Evolutionary conservation across 2,888 invertebrate genomes (phyloP).

Genomic region (Apamea crenata): DNA sequence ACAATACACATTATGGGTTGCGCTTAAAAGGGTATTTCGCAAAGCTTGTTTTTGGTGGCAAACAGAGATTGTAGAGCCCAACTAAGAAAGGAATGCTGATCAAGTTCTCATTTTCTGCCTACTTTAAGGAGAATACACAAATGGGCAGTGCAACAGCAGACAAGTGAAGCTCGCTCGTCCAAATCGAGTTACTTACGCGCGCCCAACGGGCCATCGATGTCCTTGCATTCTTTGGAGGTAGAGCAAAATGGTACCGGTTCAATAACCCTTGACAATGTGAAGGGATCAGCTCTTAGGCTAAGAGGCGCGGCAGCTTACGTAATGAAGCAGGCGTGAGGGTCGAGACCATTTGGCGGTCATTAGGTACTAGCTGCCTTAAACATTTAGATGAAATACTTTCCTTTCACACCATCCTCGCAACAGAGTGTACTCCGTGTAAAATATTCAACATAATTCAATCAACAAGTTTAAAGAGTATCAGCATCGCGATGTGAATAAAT

Average conservation of each 20-base stretch:
- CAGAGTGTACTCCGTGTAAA: slow-evolving; percentile 1
- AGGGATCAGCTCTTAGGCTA: slow-evolving; percentile 82
- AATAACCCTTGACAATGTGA: slow-evolving; percentile 87
- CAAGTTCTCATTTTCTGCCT: slow-evolving; percentile 19
- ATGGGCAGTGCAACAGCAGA: slow-evolving; percentile 28
- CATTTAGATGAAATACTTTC: slow-evolving; percentile 54
- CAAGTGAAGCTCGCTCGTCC: slow-evolving; percentile 56
- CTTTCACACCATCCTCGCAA: slow-evolving; percentile 22
- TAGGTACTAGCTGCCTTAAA: slow-evolving; percentile 56
- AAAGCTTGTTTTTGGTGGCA: slow-evolving; percentile 77
- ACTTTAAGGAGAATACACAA: slow-evolving; percentile 25
- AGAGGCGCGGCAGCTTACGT: slow-evolving; percentile 83
- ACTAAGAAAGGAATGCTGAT: slow-evolving; percentile 11
- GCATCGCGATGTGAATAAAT: slow-evolving; percentile 78
- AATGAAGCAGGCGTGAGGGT: slow-evolving; percentile 81
- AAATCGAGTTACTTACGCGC: slow-evolving; percentile 57
- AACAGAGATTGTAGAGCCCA: slow-evolving; percentile 74
- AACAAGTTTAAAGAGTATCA: slow-evolving; percentile 69
- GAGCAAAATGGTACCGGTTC: slow-evolving; percentile 86
- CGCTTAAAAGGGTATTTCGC: slow-evolving; percentile 79
- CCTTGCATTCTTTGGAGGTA: slow-evolving; percentile 87
- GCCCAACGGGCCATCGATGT: slow-evolving; percentile 81
- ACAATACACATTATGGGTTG: slow-evolving; percentile 54
- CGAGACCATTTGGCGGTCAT: slow-evolving; percentile 79
- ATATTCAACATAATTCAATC: slow-evolving; percentile 40